phyloP scores from a whole-genome alignment of 1,140 invertebrate genomes.

The Ctenoplectra terminalis region DNA sequence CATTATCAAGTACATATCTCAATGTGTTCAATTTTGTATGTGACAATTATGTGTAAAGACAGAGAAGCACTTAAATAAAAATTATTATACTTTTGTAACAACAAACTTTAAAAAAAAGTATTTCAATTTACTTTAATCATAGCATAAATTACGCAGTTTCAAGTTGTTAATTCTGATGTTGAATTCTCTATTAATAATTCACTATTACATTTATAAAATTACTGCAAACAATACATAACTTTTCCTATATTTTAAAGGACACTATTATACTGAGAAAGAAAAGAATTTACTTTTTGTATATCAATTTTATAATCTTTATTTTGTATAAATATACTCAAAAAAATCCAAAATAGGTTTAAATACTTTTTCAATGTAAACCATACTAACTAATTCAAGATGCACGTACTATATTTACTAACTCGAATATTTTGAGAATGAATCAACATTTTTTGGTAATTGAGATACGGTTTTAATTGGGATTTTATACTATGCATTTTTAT shows the following conservation, averaged over 20 bases:
- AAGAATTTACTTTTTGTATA: not conserved
- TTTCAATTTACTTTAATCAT: not conserved
- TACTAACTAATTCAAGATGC: no score
- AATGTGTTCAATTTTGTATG: slow-evolving; percentile 12
- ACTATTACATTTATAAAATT: not conserved
- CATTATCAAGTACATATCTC: not conserved
- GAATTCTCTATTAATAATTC: not conserved
- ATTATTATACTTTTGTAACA: not conserved
- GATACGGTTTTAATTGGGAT: no score
- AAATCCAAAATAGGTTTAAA: not conserved
- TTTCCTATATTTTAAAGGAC: not conserved
- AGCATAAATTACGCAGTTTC: not conserved
- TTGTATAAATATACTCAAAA: not conserved
- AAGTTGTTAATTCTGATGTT: no score
- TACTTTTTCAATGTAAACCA: not conserved
- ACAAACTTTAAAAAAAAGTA: not conserved
- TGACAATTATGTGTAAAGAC: not conserved
- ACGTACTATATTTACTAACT: no score
- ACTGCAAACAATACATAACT: not conserved
- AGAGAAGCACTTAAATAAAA: not conserved
- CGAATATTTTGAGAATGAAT: no score
- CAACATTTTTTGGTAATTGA: no score
- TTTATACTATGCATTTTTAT: no score
- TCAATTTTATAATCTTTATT: not conserved
- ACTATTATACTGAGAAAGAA: not conserved